These are phyloP conservation scores for Elysia crispata DNA, from an alignment of 2,888 invertebrate species.

Conservation along the genomic window DNA sequence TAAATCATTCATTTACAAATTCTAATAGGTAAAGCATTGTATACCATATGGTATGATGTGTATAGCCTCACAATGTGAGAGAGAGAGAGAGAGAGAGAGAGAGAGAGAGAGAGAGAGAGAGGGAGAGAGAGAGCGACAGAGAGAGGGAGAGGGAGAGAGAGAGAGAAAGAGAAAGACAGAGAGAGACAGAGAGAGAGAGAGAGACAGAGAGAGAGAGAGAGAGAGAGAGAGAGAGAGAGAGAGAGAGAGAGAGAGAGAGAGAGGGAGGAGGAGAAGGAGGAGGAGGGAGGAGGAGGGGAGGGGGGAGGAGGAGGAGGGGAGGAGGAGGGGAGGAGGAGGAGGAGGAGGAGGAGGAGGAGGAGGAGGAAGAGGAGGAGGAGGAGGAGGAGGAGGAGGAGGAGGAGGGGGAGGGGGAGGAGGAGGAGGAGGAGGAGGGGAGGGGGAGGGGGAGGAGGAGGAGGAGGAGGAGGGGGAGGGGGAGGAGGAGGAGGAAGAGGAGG, in stretches of 20 bases:
- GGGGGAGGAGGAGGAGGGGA: not conserved
- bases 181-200: too few species aligned
- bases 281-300: not conserved
- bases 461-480: not conserved
- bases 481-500: slow-evolving; percentile 12
- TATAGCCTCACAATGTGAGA: too few species aligned
- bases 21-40: too few species aligned
- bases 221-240: slow-evolving; percentile 26
- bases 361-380: not conserved
- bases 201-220: slow-evolving; percentile 26
- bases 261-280: not conserved
- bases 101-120: too few species aligned
- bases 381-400: slow-evolving; percentile 19
- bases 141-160: too few species aligned
- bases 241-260: slow-evolving; percentile 6
- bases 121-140: too few species aligned
- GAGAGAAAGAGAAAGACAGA: too few species aligned
- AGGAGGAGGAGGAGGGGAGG: not conserved
- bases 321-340: slow-evolving; percentile 4
- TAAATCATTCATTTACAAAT: too few species aligned
- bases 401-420: not conserved
- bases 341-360: slow-evolving; percentile 18
- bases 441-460: not conserved
- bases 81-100: too few species aligned
- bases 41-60: too few species aligned